phyloP scores from a whole-genome alignment of 2,888 invertebrate species.

The Thereva nobilitata region DNA sequence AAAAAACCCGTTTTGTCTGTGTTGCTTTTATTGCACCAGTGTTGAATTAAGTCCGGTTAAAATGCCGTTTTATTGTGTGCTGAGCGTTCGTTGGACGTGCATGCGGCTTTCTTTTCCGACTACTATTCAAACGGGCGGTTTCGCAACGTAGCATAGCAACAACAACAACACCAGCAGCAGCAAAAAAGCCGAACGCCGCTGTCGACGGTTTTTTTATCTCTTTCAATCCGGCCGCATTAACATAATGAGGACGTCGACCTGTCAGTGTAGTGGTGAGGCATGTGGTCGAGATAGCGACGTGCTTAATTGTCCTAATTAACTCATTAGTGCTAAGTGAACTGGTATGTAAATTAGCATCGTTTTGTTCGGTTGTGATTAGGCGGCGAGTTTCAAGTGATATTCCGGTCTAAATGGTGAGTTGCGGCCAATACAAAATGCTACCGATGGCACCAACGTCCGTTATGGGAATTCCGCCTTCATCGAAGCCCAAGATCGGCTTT shows the following conservation, averaged over 20 bases:
- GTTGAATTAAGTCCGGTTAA: slow-evolving; percentile 32
- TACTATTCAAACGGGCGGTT: slow-evolving; percentile 12
- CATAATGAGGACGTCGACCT: slow-evolving; percentile 27
- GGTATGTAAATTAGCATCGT: slow-evolving; percentile 26
- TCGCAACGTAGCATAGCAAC: not conserved
- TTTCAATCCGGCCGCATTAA: slow-evolving; percentile 16
- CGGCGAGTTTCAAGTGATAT: not conserved
- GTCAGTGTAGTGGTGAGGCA: slow-evolving; percentile 26
- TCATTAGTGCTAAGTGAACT: slow-evolving; percentile 26
- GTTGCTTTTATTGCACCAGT: slow-evolving; percentile 30
- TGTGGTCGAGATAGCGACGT: slow-evolving; percentile 30
- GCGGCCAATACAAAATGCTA: slow-evolving; percentile 71
- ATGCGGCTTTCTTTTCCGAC: slow-evolving; percentile 32
- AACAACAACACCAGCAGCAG: slow-evolving; percentile 6
- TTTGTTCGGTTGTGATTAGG: not conserved
- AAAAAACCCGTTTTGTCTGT: slow-evolving; percentile 22
- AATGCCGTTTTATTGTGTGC: slow-evolving; percentile 42
- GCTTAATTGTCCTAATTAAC: slow-evolving; percentile 35
- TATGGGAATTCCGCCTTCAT: slow-evolving; percentile 71
- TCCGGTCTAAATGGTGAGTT: slow-evolving; percentile 56
- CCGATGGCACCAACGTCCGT: slow-evolving; percentile 91
- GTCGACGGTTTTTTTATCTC: slow-evolving; percentile 27
- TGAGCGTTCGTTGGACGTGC: slow-evolving; percentile 41
- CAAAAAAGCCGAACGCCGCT: not conserved
- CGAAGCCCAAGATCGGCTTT: slow-evolving; percentile 92